Evolutionary conservation across 2,888 invertebrate species (phyloP), one percentile per base, ranked within the genome.

Genomic region (Heliconius hortense): DNA sequence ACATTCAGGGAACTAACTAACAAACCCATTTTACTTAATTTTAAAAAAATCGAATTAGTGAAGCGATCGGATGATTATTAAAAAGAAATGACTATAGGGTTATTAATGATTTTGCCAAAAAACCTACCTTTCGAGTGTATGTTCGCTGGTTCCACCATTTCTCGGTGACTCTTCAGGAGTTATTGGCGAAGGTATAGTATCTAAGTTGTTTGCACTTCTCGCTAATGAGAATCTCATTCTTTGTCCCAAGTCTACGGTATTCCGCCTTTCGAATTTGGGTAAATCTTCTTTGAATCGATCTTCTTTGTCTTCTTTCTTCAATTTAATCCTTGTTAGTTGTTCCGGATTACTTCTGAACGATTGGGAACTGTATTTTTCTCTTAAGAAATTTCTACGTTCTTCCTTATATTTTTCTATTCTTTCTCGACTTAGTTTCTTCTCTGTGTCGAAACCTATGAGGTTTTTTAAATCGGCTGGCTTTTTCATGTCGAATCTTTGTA

Each of bases 321-420:
- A 86, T 76, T 92, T 94, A 11, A 93, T 89, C 68, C 93, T 84
- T 0, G 93, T 93, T 78, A 94, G 71, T 64, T 92, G 90, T 66
- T 95, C 92, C 2, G 95, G 95, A 76, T 94, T 95, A 80, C 96
- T 96, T 70, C 96, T 94, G 77, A 98, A 96, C 15, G 97, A 96
- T 81, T 97, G 97, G 1, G 97, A 96, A 79, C 97, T 96, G 86
- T 97, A 98, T 87, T 97, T 98, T 85, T 98, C 97, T 67, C 97
- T 95, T 21, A 98, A 90, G 83, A 97, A 97, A 81, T 96, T 96
- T 72, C 98, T 94, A n/a, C 98, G 93, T 85, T 98, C 98, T 85
- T 98, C 97, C 90, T 98, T 98, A 87, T 98, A 98, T 86, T 97
- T 96, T 88, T 98, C 98, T 80, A 98, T 97, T 67, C 98, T 91